Base-by-base conservation (phyloP, 2,888 invertebrate genomes). In the Apodemia mormo region DNA sequence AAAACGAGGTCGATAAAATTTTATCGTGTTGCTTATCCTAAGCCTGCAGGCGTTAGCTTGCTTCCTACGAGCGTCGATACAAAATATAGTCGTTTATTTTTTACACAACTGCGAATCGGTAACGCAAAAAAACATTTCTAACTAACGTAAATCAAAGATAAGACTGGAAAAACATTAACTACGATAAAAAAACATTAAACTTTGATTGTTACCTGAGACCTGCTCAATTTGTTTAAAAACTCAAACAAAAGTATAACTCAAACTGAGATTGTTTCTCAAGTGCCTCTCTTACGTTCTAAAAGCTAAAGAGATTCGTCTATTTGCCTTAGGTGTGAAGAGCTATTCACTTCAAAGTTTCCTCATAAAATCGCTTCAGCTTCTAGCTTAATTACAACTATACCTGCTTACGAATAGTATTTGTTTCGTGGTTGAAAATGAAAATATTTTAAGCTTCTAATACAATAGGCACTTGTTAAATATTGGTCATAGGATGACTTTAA, bases 251-350 rank as follows among this genome's bases (percentile, higher is more conserved):
- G 56, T 29, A 58, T 30, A 58, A 61, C 30, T 30, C 30, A 61
- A 61, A 61, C 58, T 61, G 58, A 61, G 30, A 61, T 61, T 33
- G 58, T 61, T 58, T 61, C 30, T 12, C 10, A 61, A 61, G 58
- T 33, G 58, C 10, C 58, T 30, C 56, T 58, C 58, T 33, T 61
- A 10, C 29, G 33, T 61, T 33, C 58, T 33, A 61, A 61, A 61
- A 61, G 58, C 58, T 14, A 58, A 58, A 30, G 30, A 61, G 58
- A 61, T 61, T 64, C 72, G 70, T 68, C 58, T 73, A 65, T 74
- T 75, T 70, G 73, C 72, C 70, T 69, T 73, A 70, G 73, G 76
- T 74, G 76, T 72, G 69, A 72, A 75, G 74, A 70, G 72, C 72
- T 65, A 67, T 69, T 70, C 67, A 74, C 71, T 70, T 69, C 68